Conservation (phyloP, 2,888 invertebrate species). For the Scaptomyza cyrtandrae region DNA sequence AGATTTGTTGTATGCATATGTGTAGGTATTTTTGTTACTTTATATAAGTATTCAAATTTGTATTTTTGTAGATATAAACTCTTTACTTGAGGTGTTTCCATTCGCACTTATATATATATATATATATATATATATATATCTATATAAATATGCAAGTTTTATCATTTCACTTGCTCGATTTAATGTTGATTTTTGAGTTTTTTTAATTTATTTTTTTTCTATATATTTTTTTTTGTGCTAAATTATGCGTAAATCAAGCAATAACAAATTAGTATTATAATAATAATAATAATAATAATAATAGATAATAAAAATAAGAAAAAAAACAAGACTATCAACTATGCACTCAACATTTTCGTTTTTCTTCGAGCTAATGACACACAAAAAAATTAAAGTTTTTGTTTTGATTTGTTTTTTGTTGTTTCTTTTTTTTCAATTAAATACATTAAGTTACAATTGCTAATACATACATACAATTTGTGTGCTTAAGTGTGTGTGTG, state of each 20-base stretch:
- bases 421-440: slow-evolving; percentile 55
- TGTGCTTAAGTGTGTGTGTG: slow-evolving; percentile 32
- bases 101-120: slow-evolving; percentile 61
- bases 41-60: slow-evolving; percentile 46
- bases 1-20: slow-evolving; percentile 68
- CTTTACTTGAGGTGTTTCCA: slow-evolving; percentile 65
- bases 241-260: slow-evolving; percentile 69
- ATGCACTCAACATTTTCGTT: slow-evolving; percentile 47
- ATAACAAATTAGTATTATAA: slow-evolving; percentile 67
- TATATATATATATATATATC: slow-evolving; percentile 43
- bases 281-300: slow-evolving; percentile 49
- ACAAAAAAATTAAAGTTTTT: slow-evolving; percentile 26
- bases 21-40: slow-evolving; percentile 40
- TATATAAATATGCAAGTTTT: slow-evolving; percentile 8
- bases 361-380: slow-evolving; percentile 48
- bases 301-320: slow-evolving; percentile 48
- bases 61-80: slow-evolving; percentile 61
- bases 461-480: slow-evolving; percentile 69
- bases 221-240: slow-evolving; percentile 58
- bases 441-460: slow-evolving; percentile 78
- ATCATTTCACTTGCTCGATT: slow-evolving; percentile 24
- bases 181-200: slow-evolving; percentile 6
- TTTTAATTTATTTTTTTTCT: slow-evolving; percentile 25
- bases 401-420: slow-evolving; percentile 27
- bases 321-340: slow-evolving; percentile 56